These are phyloP conservation scores for Apantesis nais DNA, from an alignment of 2,888 invertebrate genomes.

Conservation along the genomic window DNA sequence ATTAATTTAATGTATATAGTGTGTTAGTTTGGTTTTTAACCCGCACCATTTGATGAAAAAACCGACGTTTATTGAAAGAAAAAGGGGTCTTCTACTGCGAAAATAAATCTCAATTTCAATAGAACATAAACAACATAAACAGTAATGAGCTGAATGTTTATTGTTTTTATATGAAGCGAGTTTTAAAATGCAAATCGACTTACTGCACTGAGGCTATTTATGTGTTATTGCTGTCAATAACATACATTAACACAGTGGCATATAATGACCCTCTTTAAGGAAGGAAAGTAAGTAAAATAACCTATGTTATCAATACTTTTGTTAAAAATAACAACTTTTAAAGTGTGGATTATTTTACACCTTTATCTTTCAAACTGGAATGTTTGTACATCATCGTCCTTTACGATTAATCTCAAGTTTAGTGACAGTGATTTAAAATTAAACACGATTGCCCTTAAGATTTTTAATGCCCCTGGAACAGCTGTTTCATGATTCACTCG, in stretches of 20 bases:
- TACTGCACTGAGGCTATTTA: not conserved
- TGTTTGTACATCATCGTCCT: slow-evolving; percentile 45
- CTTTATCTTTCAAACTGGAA: slow-evolving; percentile 22
- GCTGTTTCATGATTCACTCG: slow-evolving; percentile 78
- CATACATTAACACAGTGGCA: not conserved
- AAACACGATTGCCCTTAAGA: slow-evolving; percentile 76
- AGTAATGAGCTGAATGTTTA: not conserved
- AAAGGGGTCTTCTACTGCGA: not conserved
- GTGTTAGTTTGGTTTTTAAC: not conserved
- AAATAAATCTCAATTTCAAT: not conserved
- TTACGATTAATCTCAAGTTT: slow-evolving; percentile 55
- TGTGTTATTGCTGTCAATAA: not conserved
- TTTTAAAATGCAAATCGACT: not conserved
- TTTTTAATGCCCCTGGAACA: slow-evolving; percentile 78
- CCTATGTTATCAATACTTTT: not conserved
- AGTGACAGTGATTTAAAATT: slow-evolving; percentile 68
- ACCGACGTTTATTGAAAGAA: not conserved
- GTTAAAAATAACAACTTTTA: not conserved
- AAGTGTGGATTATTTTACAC: not conserved
- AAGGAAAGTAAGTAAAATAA: not conserved
- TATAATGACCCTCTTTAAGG: not conserved
- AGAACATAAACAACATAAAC: not conserved
- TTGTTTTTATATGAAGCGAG: not conserved
- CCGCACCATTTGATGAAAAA: not conserved
- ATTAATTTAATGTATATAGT: not conserved